phyloP scores from a whole-genome alignment of 2,888 invertebrate genomes.

The Dorcus hopei region DNA sequence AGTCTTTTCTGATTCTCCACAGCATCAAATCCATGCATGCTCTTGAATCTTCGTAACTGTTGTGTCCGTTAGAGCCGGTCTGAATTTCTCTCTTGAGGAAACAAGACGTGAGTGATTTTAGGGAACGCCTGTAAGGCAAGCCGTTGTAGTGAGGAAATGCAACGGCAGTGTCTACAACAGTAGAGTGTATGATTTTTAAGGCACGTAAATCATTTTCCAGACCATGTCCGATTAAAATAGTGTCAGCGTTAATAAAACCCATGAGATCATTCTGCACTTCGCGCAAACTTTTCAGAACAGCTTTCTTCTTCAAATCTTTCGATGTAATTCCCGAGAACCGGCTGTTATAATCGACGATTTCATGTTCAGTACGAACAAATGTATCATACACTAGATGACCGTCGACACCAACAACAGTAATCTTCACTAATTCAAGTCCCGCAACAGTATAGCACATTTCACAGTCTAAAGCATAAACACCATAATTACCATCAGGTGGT shows the following conservation, averaged over 20 bases:
- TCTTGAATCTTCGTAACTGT: constrained; percentile 89
- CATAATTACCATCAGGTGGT: constrained; percentile 51
- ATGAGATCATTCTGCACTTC: constrained; percentile 86
- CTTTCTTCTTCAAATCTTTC: constrained; percentile 53
- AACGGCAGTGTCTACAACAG: constrained; percentile 86
- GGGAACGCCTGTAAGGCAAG: constrained; percentile 76
- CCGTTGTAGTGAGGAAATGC: constrained; percentile 85
- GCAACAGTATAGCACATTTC: constrained; percentile 93
- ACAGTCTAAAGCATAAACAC: constrained; percentile 85
- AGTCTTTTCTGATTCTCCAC: constrained; percentile 65
- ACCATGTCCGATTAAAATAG: constrained; percentile 93
- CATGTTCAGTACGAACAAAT: constrained; percentile 76
- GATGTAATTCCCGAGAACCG: constrained; percentile 89
- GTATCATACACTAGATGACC: constrained; percentile 78
- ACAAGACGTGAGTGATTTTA: constrained; percentile 73
- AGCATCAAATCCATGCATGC: constrained; percentile 88
- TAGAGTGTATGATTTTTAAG: constrained; percentile 76
- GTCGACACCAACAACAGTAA: constrained; percentile 76
- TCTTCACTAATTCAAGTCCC: constrained; percentile 83
- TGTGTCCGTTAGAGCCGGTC: constrained; percentile 71
- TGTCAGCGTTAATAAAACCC: constrained; percentile 73
- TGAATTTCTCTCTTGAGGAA: constrained; percentile 82
- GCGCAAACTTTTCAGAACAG: constrained; percentile 62
- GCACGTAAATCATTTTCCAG: constrained; percentile 91
- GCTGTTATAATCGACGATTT: constrained; percentile 91